Evolutionary conservation across 2,888 invertebrate genomes (phyloP), one percentile per base, ranked within the genome.

Genomic region (Rhorus exstirpatorius): DNA sequence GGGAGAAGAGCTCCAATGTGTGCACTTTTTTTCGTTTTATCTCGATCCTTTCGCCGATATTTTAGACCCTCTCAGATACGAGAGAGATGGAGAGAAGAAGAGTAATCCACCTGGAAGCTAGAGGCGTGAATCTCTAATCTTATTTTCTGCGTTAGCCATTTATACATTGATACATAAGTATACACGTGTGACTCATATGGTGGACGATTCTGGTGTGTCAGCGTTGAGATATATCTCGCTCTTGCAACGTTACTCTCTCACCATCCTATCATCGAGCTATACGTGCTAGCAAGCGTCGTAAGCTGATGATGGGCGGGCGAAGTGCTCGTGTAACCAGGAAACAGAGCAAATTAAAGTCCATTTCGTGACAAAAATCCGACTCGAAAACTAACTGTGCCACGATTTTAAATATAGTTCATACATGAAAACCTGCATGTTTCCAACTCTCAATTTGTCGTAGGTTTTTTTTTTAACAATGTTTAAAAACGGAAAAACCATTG

Each of bases 121-220:
- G 58, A 70, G 81, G 81, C 81, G 81, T 82, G 74, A 82, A 78
- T 72, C 53, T 68, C 44, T 53, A 49, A 72, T 78, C 78, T 75
- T 35, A 55, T 75, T 55, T 70, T 75, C 68, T 21, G 7, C 58
- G 35, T 67, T 35, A 21, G 21, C 35, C 38, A 17, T 53, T 7
- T 58, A 60, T 77, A 51, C 61, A 61, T 63, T n/a, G 51, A 38
- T 38, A 38, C 8, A 8, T 38, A 38, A 8, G 12, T 60, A 41
- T 49, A 14, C 46, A 68, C 8, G 17, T 12, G 35, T 21, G 4
- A n/a, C 44, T 17, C 4, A 19, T 38, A 60, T 67, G n/a, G n/a
- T 72, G 24, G 41, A 67, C 60, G 71, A 77, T 72, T 51, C 65
- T 44, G 19, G 24, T 8, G 38, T 51, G 70, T 65, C 75, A 55